phyloP scores from a whole-genome alignment of 2,888 invertebrate genomes.

The Lysandra bellargus region DNA sequence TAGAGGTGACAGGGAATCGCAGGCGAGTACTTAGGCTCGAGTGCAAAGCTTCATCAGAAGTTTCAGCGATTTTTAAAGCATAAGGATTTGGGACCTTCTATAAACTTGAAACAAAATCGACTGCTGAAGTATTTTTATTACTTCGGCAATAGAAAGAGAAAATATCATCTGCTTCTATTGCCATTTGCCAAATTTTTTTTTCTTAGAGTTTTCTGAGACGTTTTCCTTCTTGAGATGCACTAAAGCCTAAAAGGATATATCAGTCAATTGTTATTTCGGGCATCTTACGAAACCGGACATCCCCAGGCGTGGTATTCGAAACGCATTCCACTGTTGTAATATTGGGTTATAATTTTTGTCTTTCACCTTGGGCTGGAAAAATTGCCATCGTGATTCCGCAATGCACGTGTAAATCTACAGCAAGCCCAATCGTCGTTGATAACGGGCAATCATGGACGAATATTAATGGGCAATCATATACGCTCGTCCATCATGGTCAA shows the following conservation, averaged over 20 bases:
- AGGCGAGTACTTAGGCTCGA: background rate
- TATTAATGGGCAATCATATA: too few relatives aligned
- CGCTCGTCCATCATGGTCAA: too few relatives aligned
- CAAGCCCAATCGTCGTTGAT: background rate
- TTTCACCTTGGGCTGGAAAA: background rate
- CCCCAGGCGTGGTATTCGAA: background rate
- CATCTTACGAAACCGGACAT: conserved; percentile 8
- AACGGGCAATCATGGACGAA: too few relatives aligned
- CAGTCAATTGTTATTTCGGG: conserved; percentile 1
- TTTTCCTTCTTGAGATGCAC: too few relatives aligned
- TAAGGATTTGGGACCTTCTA: too few relatives aligned
- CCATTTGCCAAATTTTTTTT: too few relatives aligned
- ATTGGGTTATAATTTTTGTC: background rate
- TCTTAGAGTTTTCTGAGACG: too few relatives aligned
- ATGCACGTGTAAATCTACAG: background rate
- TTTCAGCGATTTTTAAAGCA: background rate
- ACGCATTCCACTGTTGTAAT: conserved; percentile 5
- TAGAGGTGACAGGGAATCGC: background rate
- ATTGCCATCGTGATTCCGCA: background rate
- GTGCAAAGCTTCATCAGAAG: background rate
- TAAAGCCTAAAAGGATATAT: background rate
- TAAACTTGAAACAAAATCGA: too few relatives aligned
- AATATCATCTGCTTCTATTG: too few relatives aligned
- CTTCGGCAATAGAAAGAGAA: too few relatives aligned
- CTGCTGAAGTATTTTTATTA: too few relatives aligned